phyloP scores from a whole-genome alignment of 2,797 vertebrate genomes.

The Rousettus madagascariensis region DNA sequence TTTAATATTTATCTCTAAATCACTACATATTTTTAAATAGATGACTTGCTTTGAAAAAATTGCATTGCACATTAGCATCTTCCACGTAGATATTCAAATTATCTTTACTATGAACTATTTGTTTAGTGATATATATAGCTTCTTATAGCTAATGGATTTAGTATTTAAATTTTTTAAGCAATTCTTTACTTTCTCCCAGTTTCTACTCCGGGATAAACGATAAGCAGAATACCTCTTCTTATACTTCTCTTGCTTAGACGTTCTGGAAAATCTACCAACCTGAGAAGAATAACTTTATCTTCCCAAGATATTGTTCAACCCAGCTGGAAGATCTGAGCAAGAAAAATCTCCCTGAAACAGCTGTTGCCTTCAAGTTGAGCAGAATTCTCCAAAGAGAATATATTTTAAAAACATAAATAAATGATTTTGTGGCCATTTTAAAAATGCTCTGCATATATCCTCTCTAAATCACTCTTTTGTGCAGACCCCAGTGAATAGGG shows the following conservation, averaged over 20 bases:
- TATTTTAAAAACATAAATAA: conserved; percentile 57
- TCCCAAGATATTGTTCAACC: conserved; percentile 12
- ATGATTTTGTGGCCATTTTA: not conserved
- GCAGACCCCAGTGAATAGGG: not conserved
- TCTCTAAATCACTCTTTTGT: conserved; percentile 34
- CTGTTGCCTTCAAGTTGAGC: conserved; percentile 19
- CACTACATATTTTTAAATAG: conserved; percentile 9
- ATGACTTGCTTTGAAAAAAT: not conserved
- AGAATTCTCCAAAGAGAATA: conserved; percentile 35
- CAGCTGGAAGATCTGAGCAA: conserved; percentile 28
- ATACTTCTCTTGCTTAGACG: not conserved
- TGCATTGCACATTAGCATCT: not conserved
- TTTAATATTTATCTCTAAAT: not conserved
- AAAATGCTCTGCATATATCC: not conserved
- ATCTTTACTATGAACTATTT: not conserved
- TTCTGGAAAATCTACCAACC: conserved; percentile 17
- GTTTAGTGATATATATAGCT: not conserved
- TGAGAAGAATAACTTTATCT: not conserved
- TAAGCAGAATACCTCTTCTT: not conserved
- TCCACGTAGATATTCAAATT: not conserved
- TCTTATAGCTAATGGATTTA: not conserved
- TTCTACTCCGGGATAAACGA: conserved; percentile 17
- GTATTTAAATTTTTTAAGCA: not conserved
- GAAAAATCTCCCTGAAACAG: conserved; percentile 41
- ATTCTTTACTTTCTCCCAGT: not conserved